A percentile compares a stretch with the other conserved stretches of the same genome.
phyloP scores from a whole-genome alignment of 2,113 vertebrate species.

The Pedetes capensis region DNA sequence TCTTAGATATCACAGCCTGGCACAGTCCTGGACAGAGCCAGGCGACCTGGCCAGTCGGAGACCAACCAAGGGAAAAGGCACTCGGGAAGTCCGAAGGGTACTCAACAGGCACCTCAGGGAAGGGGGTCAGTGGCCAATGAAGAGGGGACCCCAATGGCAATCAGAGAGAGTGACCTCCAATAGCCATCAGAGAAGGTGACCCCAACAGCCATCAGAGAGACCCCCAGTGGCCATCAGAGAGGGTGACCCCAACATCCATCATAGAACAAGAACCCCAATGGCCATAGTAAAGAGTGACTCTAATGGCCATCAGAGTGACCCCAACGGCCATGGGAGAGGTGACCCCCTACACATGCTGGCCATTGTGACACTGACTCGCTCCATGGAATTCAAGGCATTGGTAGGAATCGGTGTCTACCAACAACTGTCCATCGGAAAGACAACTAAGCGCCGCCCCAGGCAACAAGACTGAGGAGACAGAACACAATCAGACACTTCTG shows the following conservation, averaged over 20 bases:
- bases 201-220: too few species aligned
- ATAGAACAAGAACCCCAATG: too few species aligned
- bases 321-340: too few species aligned
- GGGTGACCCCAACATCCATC: too few species aligned
- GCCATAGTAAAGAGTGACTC: too few species aligned
- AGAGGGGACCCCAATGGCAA: too few species aligned
- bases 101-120: not conserved
- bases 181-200: too few species aligned
- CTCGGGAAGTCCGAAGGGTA: fast-evolving
- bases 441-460: not conserved
- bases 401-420: fast-evolving
- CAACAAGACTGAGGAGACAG: not conserved
- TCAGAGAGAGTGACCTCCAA: too few species aligned
- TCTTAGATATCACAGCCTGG: not conserved
- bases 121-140: fast-evolving
- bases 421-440: not conserved
- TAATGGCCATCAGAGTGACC: too few species aligned
- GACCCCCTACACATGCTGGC: fast-evolving
- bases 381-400: not conserved
- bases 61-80: not conserved
- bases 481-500: not conserved
- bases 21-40: too few species aligned
- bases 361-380: not conserved
- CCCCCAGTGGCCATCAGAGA: too few species aligned
- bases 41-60: not conserved